Evolutionary conservation across 1,140 invertebrate genomes (phyloP).

Genomic region (Ooceraea biroi): DNA sequence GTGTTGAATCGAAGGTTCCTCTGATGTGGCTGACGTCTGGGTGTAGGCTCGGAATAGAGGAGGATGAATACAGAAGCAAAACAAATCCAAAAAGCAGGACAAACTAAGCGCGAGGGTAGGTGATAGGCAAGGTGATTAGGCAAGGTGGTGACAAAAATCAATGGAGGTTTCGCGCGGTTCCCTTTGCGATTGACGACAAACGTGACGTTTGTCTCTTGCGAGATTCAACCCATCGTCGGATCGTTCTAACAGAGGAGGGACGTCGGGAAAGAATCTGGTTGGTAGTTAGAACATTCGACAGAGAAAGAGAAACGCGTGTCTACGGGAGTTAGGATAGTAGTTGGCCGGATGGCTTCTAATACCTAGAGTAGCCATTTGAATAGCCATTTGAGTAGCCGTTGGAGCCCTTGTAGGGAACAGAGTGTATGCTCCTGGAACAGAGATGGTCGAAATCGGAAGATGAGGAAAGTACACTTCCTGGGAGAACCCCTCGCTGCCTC

Average conservation of each 20-base stretch:
- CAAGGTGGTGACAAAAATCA: conserved; percentile 47
- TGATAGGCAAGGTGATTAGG: conserved; percentile 52
- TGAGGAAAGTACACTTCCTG: conserved; percentile 77
- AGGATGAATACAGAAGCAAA: conserved; percentile 18
- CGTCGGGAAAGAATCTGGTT: conserved; percentile 1
- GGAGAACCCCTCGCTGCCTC: conserved; percentile 41
- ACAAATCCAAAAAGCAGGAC: conserved; percentile 34
- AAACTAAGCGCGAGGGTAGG: conserved; percentile 39
- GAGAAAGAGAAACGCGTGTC: conserved; percentile 70
- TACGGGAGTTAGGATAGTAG: conserved; percentile 71
- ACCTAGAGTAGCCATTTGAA: conserved; percentile 87
- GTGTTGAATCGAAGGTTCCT: conserved; percentile 51
- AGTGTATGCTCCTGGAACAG: conserved; percentile 87
- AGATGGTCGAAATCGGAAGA: conserved; percentile 85
- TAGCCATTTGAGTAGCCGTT: conserved; percentile 87
- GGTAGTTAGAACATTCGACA: conserved; percentile 28
- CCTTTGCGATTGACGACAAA: not conserved
- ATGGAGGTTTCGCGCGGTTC: conserved; percentile 2
- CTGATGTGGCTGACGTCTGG: conserved; percentile 72
- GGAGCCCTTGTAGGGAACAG: conserved; percentile 86
- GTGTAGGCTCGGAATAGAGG: conserved; percentile 60
- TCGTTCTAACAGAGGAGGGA: conserved; percentile 26
- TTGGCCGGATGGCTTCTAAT: conserved; percentile 84
- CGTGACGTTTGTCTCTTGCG: not conserved
- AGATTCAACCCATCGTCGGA: conserved; percentile 22